These are phyloP conservation scores for Luperina nickerlii DNA, from an alignment of 2,888 invertebrate genomes.

Conservation along the genomic window DNA sequence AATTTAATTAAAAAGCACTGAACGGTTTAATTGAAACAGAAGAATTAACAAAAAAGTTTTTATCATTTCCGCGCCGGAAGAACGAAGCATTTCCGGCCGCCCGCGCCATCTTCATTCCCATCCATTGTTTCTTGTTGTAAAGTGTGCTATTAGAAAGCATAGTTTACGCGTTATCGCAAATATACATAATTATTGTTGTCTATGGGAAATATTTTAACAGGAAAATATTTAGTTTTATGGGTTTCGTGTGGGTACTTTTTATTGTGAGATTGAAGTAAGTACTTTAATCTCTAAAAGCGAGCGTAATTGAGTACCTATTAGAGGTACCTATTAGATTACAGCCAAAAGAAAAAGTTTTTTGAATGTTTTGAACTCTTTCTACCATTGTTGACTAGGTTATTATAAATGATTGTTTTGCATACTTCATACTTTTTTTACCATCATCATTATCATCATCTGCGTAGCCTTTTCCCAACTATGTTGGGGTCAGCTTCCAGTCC, in stretches of 20 bases:
- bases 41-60: constrained; percentile 58
- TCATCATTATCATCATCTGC: too few species aligned
- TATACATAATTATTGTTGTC: constrained; percentile 58
- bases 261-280: neutral
- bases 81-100: constrained; percentile 69
- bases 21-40: constrained; percentile 62
- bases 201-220: constrained; percentile 61
- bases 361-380: neutral
- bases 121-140: constrained; percentile 74
- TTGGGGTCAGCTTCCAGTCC: too few species aligned
- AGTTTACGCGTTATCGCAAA: constrained; percentile 62
- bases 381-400: neutral
- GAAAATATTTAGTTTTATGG: constrained; percentile 26
- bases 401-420: neutral
- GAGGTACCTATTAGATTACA: neutral
- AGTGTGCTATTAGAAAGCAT: constrained; percentile 69
- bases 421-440: neutral
- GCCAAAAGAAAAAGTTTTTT: neutral
- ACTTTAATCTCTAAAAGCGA: neutral
- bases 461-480: too few species aligned
- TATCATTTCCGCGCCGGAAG: constrained; percentile 66
- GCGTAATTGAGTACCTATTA: neutral
- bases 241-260: constrained; percentile 24
- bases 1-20: constrained; percentile 59
- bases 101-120: constrained; percentile 76